Evolutionary conservation across 1,140 invertebrate genomes (phyloP), one percentile per base, ranked within the genome.

Genomic region (Brachionus rotundiformis): DNA sequence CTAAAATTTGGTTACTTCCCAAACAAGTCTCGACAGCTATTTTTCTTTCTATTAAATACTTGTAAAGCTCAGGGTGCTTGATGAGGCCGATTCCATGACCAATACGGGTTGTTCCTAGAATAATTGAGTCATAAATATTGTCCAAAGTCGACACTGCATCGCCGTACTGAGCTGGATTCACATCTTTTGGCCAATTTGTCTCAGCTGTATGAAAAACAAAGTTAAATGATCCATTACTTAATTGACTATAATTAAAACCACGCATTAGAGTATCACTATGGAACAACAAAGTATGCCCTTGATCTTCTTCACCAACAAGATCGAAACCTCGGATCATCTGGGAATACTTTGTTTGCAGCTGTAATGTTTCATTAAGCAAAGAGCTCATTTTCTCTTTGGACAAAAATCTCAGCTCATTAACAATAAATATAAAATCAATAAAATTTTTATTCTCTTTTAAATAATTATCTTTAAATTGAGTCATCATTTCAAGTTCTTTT

Each of bases 131-230:
- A 44, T 83, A 84, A 11, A 82, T 73, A 59, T 85, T 85, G 25
- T 84, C 47, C 31, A 82, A 27, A 10, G 84, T 82, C 25, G 76
- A 47, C 2, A 85, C 83, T 2, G 82, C 81, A 75, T 85, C 84
- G 29, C 83, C 81, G 44, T 61, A 71, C 31, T 59, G 27, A 27
- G 84, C 81, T 13, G 84, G 82, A 41, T 85, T 47, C 33, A 84
- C 31, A 75, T 85, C 84, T 1, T 83, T 82, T 27, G 85, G 85
- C 84, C 84, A 85, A 25, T 83, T 85, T 8, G 84, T 85, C 83
- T 85, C 84, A 4, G 82, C 83, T 8, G 81, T 79, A 31, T 85
- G 85, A 68, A 85, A 82, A 54, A 81, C 83, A 10, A 83, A 79
- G 39, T 83, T 83, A n/a, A 85, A 19, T n/a, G 23, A 82, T 25